Evolutionary conservation across 2,888 invertebrate genomes (phyloP).

Genomic region (Leptopterna dolabrata): DNA sequence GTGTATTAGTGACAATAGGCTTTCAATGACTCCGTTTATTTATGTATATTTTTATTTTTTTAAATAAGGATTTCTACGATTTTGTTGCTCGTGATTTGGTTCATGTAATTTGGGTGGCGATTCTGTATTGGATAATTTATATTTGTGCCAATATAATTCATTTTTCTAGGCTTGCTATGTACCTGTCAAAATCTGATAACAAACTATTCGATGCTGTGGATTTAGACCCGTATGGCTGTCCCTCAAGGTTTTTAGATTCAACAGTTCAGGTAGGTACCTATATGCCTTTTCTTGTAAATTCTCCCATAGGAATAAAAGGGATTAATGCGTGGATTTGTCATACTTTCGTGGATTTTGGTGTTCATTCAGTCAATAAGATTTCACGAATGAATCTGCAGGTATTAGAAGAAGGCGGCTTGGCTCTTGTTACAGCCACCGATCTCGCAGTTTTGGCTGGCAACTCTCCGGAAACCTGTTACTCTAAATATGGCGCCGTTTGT

Average conservation of each 20-base stretch:
- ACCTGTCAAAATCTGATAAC: slow-evolving; percentile 23
- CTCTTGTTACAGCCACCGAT: slow-evolving; percentile 97
- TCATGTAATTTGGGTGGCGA: too few relatives aligned
- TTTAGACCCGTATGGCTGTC: slow-evolving; percentile 97
- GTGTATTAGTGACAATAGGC: too few relatives aligned
- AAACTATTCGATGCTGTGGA: slow-evolving; percentile 90
- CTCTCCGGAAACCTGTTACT: slow-evolving; percentile 90
- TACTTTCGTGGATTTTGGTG: not conserved
- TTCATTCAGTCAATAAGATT: too few relatives aligned
- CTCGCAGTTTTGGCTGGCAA: slow-evolving; percentile 97
- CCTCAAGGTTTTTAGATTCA: slow-evolving; percentile 89
- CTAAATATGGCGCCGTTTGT: slow-evolving; percentile 93
- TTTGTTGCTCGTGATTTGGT: too few relatives aligned
- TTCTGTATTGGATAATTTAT: too few relatives aligned
- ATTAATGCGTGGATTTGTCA: not conserved
- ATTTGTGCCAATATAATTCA: too few relatives aligned
- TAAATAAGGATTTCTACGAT: too few relatives aligned
- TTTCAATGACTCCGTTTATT: too few relatives aligned
- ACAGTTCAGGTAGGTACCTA: slow-evolving; percentile 75
- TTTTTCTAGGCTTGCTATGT: slow-evolving; percentile 40
- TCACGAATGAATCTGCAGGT: slow-evolving; percentile 65
- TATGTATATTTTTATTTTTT: too few relatives aligned
- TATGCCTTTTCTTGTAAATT: not conserved
- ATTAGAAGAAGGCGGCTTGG: slow-evolving; percentile 82
- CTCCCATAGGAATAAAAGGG: not conserved